Percentiles rank a stretch among this genome's conserved stretches.
phyloP scores from a whole-genome alignment of 2,113 vertebrate genomes.

The Oreochromis niloticus region DNA sequence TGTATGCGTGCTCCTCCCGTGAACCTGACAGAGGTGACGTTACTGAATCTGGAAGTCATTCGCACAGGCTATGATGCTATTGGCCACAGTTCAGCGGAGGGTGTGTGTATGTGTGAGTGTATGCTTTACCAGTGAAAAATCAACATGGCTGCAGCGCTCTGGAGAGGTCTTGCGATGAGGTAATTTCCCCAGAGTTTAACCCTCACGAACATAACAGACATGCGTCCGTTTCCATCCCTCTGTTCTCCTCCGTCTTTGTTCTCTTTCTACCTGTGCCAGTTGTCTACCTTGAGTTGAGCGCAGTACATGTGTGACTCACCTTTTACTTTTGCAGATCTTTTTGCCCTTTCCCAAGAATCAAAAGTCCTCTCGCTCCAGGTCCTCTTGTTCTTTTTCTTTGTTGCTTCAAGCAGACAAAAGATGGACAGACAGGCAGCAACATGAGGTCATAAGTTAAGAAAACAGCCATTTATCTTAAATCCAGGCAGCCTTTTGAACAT shows the following conservation, averaged over 20 bases:
- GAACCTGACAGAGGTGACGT: conserved; percentile 65
- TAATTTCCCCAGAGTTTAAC: conserved; percentile 84
- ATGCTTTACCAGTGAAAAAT: conserved; percentile 60
- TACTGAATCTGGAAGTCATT: conserved; percentile 85
- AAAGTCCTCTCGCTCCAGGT: not conserved
- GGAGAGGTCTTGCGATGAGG: conserved; percentile 79
- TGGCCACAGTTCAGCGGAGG: conserved; percentile 81
- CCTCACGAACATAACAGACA: conserved; percentile 75
- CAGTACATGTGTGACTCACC: conserved; percentile 49
- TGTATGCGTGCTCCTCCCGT: conserved; percentile 34
- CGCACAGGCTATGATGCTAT: conserved; percentile 78
- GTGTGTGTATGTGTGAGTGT: conserved; percentile 2
- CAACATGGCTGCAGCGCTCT: conserved; percentile 78
- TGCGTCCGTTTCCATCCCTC: conserved; percentile 48
- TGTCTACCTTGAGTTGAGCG: conserved; percentile 56
- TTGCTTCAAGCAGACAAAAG: not conserved
- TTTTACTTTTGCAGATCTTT: not conserved
- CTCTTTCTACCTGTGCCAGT: conserved; percentile 23
- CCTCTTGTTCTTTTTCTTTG: not conserved
- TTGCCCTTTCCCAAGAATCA: not conserved
- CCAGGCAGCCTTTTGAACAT: not conserved
- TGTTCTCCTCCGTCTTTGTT: conserved; percentile 11
- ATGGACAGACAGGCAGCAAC: not conserved
- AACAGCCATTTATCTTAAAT: not conserved
- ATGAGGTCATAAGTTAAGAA: not conserved